Percentiles rank a stretch among this genome's conserved stretches.
Conservation (phyloP, 2,797 vertebrate genomes). For the Streptopelia turtur region DNA sequence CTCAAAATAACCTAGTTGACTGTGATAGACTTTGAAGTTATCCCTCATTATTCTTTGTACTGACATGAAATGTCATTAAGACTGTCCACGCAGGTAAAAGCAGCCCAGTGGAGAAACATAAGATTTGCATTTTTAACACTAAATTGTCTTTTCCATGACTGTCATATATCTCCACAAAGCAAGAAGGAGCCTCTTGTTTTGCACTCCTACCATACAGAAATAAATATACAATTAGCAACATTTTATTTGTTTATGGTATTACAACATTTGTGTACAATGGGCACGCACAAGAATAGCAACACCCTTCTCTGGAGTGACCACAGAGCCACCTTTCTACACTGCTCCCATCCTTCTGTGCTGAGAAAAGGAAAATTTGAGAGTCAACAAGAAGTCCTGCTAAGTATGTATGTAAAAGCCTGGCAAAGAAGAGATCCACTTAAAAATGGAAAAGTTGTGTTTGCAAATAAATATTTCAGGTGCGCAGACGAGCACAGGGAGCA, state of each 20-base stretch:
- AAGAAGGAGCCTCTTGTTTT: neutral
- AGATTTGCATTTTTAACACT: fast-evolving
- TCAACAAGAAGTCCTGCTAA: neutral
- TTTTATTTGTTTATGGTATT: neutral
- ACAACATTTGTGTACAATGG: fast-evolving
- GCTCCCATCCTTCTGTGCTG: neutral
- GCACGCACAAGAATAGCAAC: neutral
- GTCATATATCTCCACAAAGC: neutral
- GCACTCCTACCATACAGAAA: neutral
- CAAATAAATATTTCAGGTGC: neutral
- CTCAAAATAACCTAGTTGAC: neutral
- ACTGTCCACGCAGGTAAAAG: neutral
- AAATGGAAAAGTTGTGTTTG: neutral
- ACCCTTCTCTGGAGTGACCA: too few species aligned
- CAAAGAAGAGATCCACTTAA: neutral
- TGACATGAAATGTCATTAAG: neutral
- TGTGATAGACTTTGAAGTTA: neutral
- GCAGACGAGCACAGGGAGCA: fast-evolving
- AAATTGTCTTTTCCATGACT: neutral
- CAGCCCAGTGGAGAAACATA: fast-evolving
- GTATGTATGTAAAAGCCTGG: fast-evolving
- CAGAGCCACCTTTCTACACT: fast-evolving
- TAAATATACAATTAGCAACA: neutral
- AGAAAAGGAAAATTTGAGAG: neutral
- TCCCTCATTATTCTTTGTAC: too few species aligned